Conservation (phyloP, 2,113 vertebrate genomes). For the Eulemur macaco region DNA sequence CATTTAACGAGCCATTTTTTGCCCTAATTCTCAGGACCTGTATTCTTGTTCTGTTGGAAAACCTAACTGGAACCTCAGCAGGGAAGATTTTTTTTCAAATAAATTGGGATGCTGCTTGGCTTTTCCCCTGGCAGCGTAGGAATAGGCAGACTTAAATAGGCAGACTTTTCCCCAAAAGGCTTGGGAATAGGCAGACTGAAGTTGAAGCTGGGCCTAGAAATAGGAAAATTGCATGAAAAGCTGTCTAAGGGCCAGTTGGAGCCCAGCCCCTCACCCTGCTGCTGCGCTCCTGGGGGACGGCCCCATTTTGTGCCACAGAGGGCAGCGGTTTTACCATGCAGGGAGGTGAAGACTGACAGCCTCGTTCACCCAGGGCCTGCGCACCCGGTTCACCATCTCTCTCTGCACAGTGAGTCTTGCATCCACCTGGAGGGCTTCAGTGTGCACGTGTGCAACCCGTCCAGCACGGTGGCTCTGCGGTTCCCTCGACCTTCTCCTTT, state of each 20-base stretch:
- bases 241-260: neutral
- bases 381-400: neutral
- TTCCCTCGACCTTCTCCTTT: neutral
- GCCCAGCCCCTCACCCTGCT: neutral
- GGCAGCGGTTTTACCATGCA: neutral
- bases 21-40: neutral
- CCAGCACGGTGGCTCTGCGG: neutral
- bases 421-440: neutral
- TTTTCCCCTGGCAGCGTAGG: too few relatives aligned
- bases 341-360: neutral
- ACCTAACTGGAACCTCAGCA: neutral
- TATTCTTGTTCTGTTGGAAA: neutral
- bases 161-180: neutral
- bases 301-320: neutral
- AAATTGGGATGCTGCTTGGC: too few relatives aligned
- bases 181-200: neutral
- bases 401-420: neutral
- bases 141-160: too few relatives aligned
- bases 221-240: neutral
- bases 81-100: neutral
- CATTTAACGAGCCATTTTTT: neutral
- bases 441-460: accelerated
- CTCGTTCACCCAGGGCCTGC: neutral
- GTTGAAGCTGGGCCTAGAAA: neutral
- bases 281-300: neutral